Evolutionary conservation across 2,888 invertebrate genomes (phyloP), one percentile per base, ranked within the genome.

Genomic region (Sclerodermus sp.): DNA sequence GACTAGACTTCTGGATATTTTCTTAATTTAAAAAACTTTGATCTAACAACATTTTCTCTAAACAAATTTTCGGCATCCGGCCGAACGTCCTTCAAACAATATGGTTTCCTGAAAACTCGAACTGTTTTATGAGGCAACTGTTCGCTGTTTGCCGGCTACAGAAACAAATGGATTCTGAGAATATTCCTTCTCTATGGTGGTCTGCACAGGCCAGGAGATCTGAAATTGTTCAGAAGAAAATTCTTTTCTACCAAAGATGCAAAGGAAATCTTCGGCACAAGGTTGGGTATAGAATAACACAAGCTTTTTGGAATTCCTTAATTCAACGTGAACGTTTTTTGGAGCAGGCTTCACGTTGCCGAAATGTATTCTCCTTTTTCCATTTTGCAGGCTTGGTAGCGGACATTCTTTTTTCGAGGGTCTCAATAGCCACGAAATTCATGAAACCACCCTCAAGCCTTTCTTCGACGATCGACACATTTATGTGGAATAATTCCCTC

Each of bases 81-180:
- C 8, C 8, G 23, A 8, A 23, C 23, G 23, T 23, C 42, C 49
- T 51, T 51, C 43, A 44, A 41, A 49, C 39, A 49, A 45, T 12
- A 54, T 40, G 49, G 46, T 46, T 37, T 42, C 45, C 34, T 37
- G 49, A 47, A 47, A 47, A 60, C 40, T 42, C 18, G 41, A 50
- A 45, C 47, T 16, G 39, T 50, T 62, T 62, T 63, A 62, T 49
- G 62, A 50, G 44, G 37, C 16, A 32, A 17, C 48, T 49, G 46
- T 42, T 47, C 47, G 56, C 53, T 60, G 60, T 67, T 64, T 62
- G 53, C 44, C 58, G 50, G 58, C 49, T 52, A 50, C 58, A 51
- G 60, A 68, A 67, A 69, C 58, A 69, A 65, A 58, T 47, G 18
- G 44, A 60, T 59, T 65, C 59, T 56, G 37, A 45, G 57, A 64